Evolutionary conservation across 2,888 invertebrate genomes (phyloP), one percentile per base, ranked within the genome.

Genomic region (Eristalis tenax): DNA sequence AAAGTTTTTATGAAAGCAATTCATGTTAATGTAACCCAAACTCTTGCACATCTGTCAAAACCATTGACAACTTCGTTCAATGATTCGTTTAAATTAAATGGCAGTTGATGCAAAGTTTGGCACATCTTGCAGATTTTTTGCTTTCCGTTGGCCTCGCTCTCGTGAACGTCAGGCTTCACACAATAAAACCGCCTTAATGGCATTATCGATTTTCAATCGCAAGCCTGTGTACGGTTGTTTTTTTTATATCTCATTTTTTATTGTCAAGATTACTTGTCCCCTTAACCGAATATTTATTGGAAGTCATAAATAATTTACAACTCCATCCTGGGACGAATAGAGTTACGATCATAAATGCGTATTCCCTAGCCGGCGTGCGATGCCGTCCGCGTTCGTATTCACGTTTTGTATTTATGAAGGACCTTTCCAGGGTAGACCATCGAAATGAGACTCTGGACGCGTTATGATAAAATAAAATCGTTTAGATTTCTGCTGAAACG

Each of bases 251-350:
- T 74, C 43, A 35, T 56, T 64, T 18, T 56, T 26, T 38, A 74
- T 57, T 75, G 35, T 35, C 35, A 32, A 28, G 23, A 26, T n/a
- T n/a, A 28, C 40, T 35, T 69, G 77, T 69, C 77, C 69, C 57
- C 57, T 66, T 57, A 66, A 65, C 75, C 43, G 23, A 43, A 63
- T 28, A 70, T 68, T 32, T 77, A 69, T 61, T 43, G 23, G 32
- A 50, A 13, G 38, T 38, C 43, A 77, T 77, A 69, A 77, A 69
- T 69, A 43, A 77, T 77, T 77, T 77, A 77, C 68, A 77, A 76
- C 76, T 76, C 76, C 59, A 76, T 68, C 61, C 26, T 40, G 26
- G 59, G 68, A 57, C 76, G 65, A 76, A 76, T 68, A 76, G 68
- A 61, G 68, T 68, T 76, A 40, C 59, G 68, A 76, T 59, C 38